phyloP scores from a whole-genome alignment of 2,113 vertebrate genomes.

The Orientallactaga bullata region DNA sequence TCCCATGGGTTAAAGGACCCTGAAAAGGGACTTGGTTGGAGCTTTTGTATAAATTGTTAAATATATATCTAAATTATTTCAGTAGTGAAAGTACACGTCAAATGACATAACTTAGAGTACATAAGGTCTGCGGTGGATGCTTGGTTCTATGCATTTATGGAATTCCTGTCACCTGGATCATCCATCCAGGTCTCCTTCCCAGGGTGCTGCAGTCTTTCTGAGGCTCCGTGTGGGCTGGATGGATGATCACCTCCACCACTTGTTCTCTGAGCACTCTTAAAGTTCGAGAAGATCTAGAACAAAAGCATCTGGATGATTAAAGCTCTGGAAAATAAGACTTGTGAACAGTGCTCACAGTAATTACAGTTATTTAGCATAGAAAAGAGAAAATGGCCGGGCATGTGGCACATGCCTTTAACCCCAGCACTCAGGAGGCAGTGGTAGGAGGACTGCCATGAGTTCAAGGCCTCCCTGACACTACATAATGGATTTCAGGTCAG shows the following conservation, averaged over 20 bases:
- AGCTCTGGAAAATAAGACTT: neutral
- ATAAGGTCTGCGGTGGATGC: neutral
- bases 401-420: too few species aligned
- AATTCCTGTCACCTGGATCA: neutral
- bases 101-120: neutral
- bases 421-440: too few species aligned
- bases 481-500: too few species aligned
- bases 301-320: constrained; percentile 1
- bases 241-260: neutral
- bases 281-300: neutral
- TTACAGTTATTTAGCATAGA: constrained; percentile 25
- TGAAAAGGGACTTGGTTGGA: neutral
- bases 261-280: neutral
- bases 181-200: neutral
- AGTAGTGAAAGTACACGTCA: neutral
- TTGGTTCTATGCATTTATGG: neutral
- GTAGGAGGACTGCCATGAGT: too few species aligned
- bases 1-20: too few species aligned
- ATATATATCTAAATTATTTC: neutral
- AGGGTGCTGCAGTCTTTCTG: neutral
- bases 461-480: too few species aligned
- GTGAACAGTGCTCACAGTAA: neutral
- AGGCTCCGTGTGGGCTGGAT: neutral
- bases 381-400: constrained; percentile 8
- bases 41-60: neutral